Conservation (phyloP, 1,140 invertebrate genomes). For the Chironomus striatipennis region DNA sequence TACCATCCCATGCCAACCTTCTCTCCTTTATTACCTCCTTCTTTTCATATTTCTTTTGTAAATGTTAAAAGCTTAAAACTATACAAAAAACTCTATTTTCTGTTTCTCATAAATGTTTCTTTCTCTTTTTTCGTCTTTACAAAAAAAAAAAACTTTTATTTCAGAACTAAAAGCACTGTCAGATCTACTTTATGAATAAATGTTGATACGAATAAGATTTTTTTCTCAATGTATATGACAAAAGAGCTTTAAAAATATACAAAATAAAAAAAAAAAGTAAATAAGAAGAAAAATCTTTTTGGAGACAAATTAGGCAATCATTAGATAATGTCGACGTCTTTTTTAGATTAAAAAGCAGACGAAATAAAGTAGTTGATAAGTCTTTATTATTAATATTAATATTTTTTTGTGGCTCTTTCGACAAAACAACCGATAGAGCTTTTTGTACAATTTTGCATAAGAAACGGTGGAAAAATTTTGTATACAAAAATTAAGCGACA, state of each 20-base stretch:
- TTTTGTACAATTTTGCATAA: neutral
- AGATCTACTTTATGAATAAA: neutral
- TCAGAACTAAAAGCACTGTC: constrained; percentile 17
- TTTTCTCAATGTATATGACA: neutral
- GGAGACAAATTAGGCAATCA: neutral
- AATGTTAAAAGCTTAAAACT: too few relatives aligned
- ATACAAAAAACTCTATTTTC: neutral
- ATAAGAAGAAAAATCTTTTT: neutral
- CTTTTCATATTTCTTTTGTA: neutral
- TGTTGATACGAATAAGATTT: neutral
- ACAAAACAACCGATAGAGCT: neutral
- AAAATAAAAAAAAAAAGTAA: neutral
- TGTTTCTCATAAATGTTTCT: neutral
- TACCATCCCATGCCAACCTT: too few relatives aligned
- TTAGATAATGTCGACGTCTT: neutral
- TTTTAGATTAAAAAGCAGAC: neutral
- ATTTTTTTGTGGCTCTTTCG: neutral
- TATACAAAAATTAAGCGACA: neutral
- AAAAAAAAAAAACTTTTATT: constrained; percentile 21
- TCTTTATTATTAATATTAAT: too few relatives aligned
- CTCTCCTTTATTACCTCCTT: neutral
- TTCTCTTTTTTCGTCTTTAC: constrained; percentile 6
- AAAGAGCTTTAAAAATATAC: neutral
- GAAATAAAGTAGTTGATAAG: neutral
- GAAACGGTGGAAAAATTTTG: neutral